Evolutionary conservation across 2,888 invertebrate species (phyloP).

Genomic region (Mamestra brassicae): DNA sequence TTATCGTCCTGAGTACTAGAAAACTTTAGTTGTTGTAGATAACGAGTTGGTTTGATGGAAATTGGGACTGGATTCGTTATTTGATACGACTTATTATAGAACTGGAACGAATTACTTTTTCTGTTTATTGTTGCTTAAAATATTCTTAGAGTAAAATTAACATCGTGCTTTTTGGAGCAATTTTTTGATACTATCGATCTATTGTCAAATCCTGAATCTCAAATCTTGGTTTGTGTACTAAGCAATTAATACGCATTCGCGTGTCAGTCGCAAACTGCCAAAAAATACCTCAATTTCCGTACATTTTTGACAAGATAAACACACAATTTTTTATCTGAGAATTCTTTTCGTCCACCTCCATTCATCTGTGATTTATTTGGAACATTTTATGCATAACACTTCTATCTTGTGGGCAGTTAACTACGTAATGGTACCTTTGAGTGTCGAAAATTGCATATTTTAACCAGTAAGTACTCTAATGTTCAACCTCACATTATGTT

Average conservation of each 20-base stretch:
- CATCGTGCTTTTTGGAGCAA: background rate
- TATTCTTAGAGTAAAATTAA: background rate
- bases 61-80: conserved; percentile 16
- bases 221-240: no score
- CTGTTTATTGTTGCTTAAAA: background rate
- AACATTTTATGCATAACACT: background rate
- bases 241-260: no score
- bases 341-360: background rate
- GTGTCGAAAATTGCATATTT: background rate
- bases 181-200: background rate
- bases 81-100: conserved; percentile 24
- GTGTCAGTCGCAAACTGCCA: no score
- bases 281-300: no score
- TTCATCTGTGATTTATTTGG: background rate
- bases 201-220: no score
- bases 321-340: no score
- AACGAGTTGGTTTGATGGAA: conserved; percentile 33
- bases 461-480: no score
- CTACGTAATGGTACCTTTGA: background rate
- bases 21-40: conserved; percentile 57
- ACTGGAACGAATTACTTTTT: conserved; percentile 10
- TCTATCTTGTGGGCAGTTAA: background rate
- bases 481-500: background rate
- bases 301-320: no score
- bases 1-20: conserved; percentile 54